Evolutionary conservation across 53 echinoderm and acorn worm genomes (phyloP), one percentile per base, ranked within the genome.

Genomic region (Pentamera pediparva): DNA sequence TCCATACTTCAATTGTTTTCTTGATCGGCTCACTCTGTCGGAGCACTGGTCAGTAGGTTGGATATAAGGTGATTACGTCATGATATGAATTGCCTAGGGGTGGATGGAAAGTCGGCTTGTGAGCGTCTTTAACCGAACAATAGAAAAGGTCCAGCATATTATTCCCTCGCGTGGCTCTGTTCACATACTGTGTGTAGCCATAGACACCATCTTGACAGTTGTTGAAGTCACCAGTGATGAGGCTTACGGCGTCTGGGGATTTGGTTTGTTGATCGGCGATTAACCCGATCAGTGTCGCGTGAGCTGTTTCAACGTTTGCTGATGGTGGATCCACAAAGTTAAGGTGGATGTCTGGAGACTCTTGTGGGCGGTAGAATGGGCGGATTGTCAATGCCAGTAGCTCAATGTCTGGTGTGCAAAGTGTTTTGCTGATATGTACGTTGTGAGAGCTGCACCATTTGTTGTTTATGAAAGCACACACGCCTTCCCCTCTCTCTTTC

Each of bases 371-470:
- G 37, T 57, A 75, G 2, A 26, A 32, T 24, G 59, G 75, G 17
- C 35, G 58, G 21, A 75, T 29, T 7, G 35, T 34, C 20, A 75
- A 29, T 21, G 58, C 32, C 19, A 75, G 59, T 60, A 75, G 59
- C 59, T 75, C 75, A n/a, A 75, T 32, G 38, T 75, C 75, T 6
- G 75, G 59, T 20, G 75, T 75, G 37, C 57, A 75, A 1, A 47
- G 47, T 52, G 49, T 10, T 52, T 72, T 27, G 29, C 35, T 32
- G 48, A n/a, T 37, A 47, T 47, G 47, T 25, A 72, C 52, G 24
- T 28, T 50, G 9, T 47, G 28, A 52, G 39, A 32, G 52, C 51
- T 72, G 31, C 73, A 72, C 73, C 73, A 52, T 29, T 72, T 40
- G 25, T 72, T 29, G 31, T 72, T 72, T 20, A 72, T 40, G 32